phyloP scores from a whole-genome alignment of 1,140 invertebrate genomes.

The Drosophila pallidifrons region DNA sequence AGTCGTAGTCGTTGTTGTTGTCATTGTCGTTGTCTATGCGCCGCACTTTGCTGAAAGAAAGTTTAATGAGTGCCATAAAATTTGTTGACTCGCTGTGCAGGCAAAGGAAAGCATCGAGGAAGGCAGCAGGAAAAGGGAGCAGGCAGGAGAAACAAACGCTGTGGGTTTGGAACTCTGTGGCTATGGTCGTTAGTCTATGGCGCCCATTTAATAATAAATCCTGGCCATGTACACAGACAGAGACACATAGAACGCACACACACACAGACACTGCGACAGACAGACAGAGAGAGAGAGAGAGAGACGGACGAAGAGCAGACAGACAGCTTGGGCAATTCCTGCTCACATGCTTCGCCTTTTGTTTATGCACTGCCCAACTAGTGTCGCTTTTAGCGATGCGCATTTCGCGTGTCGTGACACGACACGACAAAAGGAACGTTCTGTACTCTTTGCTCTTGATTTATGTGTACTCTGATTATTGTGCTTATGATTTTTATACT shows the following conservation, averaged over 20 bases:
- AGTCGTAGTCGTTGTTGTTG: constrained; percentile 30
- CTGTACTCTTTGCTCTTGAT: neutral
- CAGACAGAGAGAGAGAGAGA: neutral
- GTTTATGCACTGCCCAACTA: constrained; percentile 70
- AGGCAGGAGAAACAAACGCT: constrained; percentile 1
- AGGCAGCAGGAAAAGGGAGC: neutral
- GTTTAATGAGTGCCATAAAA: constrained; percentile 82
- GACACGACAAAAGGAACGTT: neutral
- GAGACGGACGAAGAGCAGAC: neutral
- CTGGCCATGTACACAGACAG: constrained; percentile 46
- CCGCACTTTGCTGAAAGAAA: constrained; percentile 76
- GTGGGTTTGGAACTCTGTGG: constrained; percentile 46
- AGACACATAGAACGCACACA: constrained; percentile 22
- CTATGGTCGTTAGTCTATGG: constrained; percentile 75
- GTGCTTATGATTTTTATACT: neutral
- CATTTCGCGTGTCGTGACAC: constrained; percentile 1
- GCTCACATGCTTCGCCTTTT: constrained; percentile 47
- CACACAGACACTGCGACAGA: constrained; percentile 7
- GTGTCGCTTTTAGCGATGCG: constrained; percentile 5
- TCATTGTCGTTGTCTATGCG: constrained; percentile 9
- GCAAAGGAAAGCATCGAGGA: neutral
- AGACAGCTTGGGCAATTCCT: constrained; percentile 18
- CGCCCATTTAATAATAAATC: constrained; percentile 82
- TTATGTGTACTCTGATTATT: constrained; percentile 11
- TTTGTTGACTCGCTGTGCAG: constrained; percentile 68